phyloP scores from a whole-genome alignment of 2,113 vertebrate genomes.

The Rhegmatorhina hoffmannsi region DNA sequence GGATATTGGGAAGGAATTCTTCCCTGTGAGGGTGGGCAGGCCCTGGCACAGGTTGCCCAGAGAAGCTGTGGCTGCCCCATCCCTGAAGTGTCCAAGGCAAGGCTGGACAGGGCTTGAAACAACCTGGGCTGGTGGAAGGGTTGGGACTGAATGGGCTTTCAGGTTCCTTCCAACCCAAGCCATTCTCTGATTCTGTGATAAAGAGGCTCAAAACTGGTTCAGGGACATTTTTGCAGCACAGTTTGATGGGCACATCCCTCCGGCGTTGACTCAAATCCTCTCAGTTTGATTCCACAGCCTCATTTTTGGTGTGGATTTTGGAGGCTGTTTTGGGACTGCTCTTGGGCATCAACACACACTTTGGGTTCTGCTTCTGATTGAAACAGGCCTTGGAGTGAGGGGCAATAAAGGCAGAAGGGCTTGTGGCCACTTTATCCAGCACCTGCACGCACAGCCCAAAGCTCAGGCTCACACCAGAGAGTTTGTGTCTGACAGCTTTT shows the following conservation, averaged over 20 bases:
- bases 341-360: background rate
- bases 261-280: background rate
- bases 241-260: background rate
- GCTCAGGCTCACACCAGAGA: background rate
- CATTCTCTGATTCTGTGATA: background rate
- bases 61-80: background rate
- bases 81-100: background rate
- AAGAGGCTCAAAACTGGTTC: background rate
- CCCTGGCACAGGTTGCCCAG: no score
- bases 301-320: background rate
- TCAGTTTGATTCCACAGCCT: fast-evolving
- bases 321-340: background rate
- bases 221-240: background rate
- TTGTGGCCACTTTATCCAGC: background rate
- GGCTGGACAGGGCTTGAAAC: background rate
- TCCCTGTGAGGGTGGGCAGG: no score
- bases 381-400: background rate
- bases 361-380: background rate
- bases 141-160: background rate
- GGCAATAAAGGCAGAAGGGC: background rate
- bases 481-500: background rate
- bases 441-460: background rate
- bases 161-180: background rate
- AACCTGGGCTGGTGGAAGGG: background rate
- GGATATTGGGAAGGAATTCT: no score